These are phyloP conservation scores for Eueides isabella DNA, from an alignment of 1,140 invertebrate genomes.

Conservation along the genomic window DNA sequence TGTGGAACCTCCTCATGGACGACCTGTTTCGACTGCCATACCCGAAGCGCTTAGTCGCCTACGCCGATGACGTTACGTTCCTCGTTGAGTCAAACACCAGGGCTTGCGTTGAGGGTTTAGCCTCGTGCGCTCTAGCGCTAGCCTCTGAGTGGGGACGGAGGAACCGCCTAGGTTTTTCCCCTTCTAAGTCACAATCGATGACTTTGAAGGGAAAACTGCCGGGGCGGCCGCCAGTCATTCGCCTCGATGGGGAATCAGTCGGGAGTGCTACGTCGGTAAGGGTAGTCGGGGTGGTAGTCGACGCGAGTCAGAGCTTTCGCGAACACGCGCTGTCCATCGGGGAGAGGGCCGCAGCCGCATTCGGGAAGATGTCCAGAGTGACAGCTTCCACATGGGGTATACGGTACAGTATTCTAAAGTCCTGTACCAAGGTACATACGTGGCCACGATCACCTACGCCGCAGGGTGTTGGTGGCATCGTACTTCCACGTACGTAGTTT, in stretches of 20 bases:
- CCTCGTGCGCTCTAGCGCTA: neutral
- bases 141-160: neutral
- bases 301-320: neutral
- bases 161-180: neutral
- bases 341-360: no score
- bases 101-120: neutral
- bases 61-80: no score
- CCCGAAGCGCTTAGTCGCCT: no score
- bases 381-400: conserved; percentile 13
- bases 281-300: neutral
- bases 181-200: neutral
- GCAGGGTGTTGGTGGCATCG: neutral
- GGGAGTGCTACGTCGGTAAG: no score
- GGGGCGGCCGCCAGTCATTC: neutral
- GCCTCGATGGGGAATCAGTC: neutral
- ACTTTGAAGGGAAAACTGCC: neutral
- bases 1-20: no score
- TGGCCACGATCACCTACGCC: conserved; percentile 50
- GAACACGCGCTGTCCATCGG: no score
- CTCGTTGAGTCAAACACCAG: no score
- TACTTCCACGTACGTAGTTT: neutral
- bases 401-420: neutral
- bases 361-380: neutral
- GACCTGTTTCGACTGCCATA: neutral
- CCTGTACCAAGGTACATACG: conserved; percentile 18